phyloP scores from a whole-genome alignment of 2,797 vertebrate genomes.

The Odontamblyopus lacepedii region DNA sequence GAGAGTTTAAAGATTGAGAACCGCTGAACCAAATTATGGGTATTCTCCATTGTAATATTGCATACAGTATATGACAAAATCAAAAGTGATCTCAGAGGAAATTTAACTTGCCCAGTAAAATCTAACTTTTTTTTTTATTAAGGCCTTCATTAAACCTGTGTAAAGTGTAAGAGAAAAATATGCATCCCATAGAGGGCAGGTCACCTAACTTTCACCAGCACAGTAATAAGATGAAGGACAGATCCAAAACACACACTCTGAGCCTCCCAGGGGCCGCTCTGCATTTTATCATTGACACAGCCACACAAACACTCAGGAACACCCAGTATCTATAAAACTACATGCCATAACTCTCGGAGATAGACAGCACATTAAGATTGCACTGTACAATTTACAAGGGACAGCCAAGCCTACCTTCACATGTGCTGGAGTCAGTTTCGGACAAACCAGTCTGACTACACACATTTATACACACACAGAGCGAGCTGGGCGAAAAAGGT shows the following conservation, averaged over 20 bases:
- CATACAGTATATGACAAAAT: background rate
- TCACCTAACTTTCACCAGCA: constrained; percentile 61
- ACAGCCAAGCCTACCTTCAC: constrained; percentile 19
- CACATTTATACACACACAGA: constrained; percentile 12
- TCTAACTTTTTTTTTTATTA: constrained; percentile 14
- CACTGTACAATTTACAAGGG: constrained; percentile 28
- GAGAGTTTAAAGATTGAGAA: background rate
- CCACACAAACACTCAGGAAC: constrained; percentile 24
- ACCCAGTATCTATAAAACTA: constrained; percentile 55
- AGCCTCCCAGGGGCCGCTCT: constrained; percentile 61
- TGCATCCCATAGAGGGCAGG: constrained; percentile 46
- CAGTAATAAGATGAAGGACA: constrained; percentile 57
- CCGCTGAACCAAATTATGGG: background rate
- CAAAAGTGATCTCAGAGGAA: background rate
- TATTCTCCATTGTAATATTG: background rate
- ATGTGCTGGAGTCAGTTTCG: constrained; percentile 43
- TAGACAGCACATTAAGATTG: constrained; percentile 49
- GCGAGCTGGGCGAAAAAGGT: constrained; percentile 25
- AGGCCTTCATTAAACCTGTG: constrained; percentile 25
- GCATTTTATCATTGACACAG: constrained; percentile 64
- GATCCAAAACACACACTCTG: constrained; percentile 67
- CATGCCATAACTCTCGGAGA: constrained; percentile 54
- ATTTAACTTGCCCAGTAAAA: constrained; percentile 9
- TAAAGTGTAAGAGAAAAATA: constrained; percentile 36
- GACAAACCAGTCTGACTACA: constrained; percentile 73